Conservation (phyloP, 1,140 invertebrate genomes). For the Ips nitidus region DNA sequence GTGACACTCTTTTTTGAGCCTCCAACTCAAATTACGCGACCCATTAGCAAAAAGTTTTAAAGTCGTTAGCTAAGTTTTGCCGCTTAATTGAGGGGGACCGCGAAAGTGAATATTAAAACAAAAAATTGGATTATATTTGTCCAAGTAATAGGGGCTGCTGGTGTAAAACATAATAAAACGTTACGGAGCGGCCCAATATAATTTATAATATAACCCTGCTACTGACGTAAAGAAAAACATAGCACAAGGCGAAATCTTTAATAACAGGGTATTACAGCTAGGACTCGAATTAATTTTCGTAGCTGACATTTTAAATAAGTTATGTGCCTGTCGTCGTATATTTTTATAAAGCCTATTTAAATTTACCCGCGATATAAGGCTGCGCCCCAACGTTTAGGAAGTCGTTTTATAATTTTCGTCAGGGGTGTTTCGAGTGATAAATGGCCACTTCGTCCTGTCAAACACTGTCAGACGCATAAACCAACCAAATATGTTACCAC, state of each 20-base stretch:
- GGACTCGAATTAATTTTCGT: slow-evolving; percentile 50
- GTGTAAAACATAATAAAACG: slow-evolving; percentile 33
- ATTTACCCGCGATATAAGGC: slow-evolving; percentile 41
- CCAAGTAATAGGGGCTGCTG: slow-evolving; percentile 27
- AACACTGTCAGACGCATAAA: slow-evolving; percentile 43
- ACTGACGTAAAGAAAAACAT: slow-evolving; percentile 47
- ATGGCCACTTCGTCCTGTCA: slow-evolving; percentile 47
- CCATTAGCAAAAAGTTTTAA: slow-evolving; percentile 1
- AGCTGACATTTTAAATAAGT: slow-evolving; percentile 52
- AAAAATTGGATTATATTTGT: slow-evolving; percentile 36
- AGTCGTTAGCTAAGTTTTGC: slow-evolving; percentile 4
- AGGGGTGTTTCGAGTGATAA: slow-evolving; percentile 41
- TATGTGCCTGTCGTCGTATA: slow-evolving; percentile 50
- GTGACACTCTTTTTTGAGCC: background rate
- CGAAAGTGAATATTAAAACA: slow-evolving; percentile 20
- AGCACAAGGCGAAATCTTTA: slow-evolving; percentile 39
- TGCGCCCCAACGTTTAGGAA: slow-evolving; percentile 31
- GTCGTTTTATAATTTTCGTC: slow-evolving; percentile 35
- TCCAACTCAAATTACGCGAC: background rate
- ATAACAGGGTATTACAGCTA: slow-evolving; percentile 47
- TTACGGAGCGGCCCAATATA: slow-evolving; percentile 34
- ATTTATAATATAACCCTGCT: slow-evolving; percentile 46
- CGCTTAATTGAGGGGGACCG: slow-evolving; percentile 15
- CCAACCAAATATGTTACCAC: background rate
- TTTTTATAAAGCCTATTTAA: slow-evolving; percentile 51